Percentiles rank a stretch among this genome's conserved stretches.
phyloP scores from a whole-genome alignment of 2,888 invertebrate genomes.

The Eledone cirrhosa region DNA sequence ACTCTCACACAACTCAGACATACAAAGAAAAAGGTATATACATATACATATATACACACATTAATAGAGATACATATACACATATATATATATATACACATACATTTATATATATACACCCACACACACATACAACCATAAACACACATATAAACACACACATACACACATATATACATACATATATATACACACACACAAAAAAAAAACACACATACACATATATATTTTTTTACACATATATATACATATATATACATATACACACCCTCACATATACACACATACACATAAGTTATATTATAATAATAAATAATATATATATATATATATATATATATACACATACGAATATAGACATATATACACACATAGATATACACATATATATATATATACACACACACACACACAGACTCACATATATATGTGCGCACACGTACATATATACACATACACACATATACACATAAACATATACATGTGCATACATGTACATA shows the following conservation, averaged over 20 bases:
- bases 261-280: neutral
- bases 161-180: neutral
- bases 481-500: neutral
- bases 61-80: too few relatives aligned
- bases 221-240: neutral
- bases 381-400: neutral
- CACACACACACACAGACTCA: neutral
- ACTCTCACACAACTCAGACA: too few relatives aligned
- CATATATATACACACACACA: neutral
- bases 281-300: neutral
- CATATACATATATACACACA: too few relatives aligned
- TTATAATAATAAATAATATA: too few relatives aligned
- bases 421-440: neutral
- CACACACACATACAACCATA: too few relatives aligned
- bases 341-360: too few relatives aligned
- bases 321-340: conserved; percentile 8
- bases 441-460: neutral
- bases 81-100: too few relatives aligned
- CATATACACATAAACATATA: neutral
- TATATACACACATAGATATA: neutral
- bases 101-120: too few relatives aligned
- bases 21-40: too few relatives aligned
- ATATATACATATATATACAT: neutral
- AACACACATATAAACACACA: too few relatives aligned
- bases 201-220: neutral